These are phyloP conservation scores for Hymenochirus boettgeri DNA, from an alignment of 2,113 vertebrate species.

Conservation along the genomic window DNA sequence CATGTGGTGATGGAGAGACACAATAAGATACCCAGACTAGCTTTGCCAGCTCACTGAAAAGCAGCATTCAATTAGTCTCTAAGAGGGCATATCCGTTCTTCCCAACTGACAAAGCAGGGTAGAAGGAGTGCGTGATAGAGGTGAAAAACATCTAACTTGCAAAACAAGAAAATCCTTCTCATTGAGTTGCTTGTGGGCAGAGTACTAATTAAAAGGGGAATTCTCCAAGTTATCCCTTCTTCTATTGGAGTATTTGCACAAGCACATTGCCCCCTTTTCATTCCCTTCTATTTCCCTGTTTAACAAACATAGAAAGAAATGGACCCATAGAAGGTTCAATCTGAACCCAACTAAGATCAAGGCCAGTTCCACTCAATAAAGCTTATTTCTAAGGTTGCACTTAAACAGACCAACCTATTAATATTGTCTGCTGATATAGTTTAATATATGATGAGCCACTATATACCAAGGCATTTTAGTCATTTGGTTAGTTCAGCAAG, in stretches of 20 bases:
- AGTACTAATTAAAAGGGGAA: constrained; percentile 87
- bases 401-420: no score
- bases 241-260: constrained; percentile 64
- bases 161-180: constrained; percentile 88
- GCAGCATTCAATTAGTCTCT: constrained; percentile 86
- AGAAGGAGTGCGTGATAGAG: constrained; percentile 52
- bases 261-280: constrained; percentile 69
- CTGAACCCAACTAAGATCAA: neutral
- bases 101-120: constrained; percentile 84
- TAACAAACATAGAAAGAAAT: constrained; percentile 79
- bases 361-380: neutral
- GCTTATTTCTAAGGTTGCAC: no score
- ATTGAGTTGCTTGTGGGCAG: constrained; percentile 73
- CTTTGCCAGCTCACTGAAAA: constrained; percentile 76
- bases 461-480: no score
- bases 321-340: constrained; percentile 71
- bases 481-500: no score
- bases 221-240: constrained; percentile 78
- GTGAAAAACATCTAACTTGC: constrained; percentile 85
- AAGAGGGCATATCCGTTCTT: constrained; percentile 86
- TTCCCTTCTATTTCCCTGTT: constrained; percentile 78
- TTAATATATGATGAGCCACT: no score
- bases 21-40: constrained; percentile 80
- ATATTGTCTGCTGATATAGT: no score
- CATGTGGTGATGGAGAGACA: constrained; percentile 76